Base-by-base conservation (phyloP, 1,140 invertebrate genomes). In the Drosophila sproati region DNA sequence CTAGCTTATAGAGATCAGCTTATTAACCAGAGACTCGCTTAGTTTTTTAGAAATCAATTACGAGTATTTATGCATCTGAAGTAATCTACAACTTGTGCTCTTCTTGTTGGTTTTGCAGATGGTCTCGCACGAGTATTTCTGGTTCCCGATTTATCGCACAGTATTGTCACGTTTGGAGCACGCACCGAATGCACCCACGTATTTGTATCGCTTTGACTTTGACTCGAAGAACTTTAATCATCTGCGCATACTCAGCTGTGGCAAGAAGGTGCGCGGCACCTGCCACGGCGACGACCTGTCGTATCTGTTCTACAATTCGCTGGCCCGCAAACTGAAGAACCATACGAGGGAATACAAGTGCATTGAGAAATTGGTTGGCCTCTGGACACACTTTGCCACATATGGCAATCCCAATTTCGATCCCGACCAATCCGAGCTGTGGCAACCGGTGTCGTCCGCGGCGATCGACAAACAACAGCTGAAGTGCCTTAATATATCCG, bases 231-330 rank as follows among this genome's bases (percentile, higher is more conserved):
- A 88, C 62, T 91, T 91, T 45, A 92, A 92, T 63, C 88, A 92
- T 64, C 75, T 88, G 57, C 81, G 91, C 48, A 81, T 94, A 59
- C 92, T 94, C 55, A 92, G 91, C 56, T 92, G 91, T 59, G 91
- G 91, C 62, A 92, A 91, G 60, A 91, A 91, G 59, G 87, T 91
- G 37, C 89, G 91, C 0, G 91, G 91, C 76, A 93, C 94, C 2
- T 94, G 93, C 77, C 95, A 96, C 78, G 94, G 93, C 2, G 95
- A 96, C 64, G 95, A 96, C 71, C 61, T 95, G 4, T 95, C 94
- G 52, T 96, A 95, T 90, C 77, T 96, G 28, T 96, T 96, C 77
- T 93, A 93, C 76, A 94, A 93, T 50, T 88, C 86, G 47, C 77
- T 94, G 51, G 93, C 93, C 31, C 75, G 86, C 8, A 93, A 93